A percentile compares a stretch with the other conserved stretches of the same genome.
Evolutionary conservation across 2,888 invertebrate genomes (phyloP).

Genomic region (Drosophila mettleri): DNA sequence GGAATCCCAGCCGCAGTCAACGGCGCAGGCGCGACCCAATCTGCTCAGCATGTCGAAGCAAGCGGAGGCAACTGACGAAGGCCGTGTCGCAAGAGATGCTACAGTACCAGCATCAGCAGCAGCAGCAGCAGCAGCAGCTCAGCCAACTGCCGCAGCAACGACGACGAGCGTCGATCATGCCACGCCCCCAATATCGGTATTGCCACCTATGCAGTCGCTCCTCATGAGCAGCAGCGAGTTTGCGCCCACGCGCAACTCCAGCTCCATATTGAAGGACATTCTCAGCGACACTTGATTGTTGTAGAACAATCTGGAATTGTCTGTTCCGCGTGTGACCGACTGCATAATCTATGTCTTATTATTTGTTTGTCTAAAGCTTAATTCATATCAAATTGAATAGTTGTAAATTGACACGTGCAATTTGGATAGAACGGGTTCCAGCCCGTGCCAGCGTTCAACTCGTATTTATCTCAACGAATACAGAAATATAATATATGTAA

Average conservation of each 20-base stretch:
- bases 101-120: background rate
- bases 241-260: conserved; percentile 84
- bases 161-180: conserved; percentile 3
- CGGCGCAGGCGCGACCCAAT: conserved; percentile 77
- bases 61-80: conserved; percentile 22
- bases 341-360: background rate
- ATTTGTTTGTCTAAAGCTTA: conserved; percentile 10
- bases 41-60: conserved; percentile 69
- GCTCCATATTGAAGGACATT: conserved; percentile 85
- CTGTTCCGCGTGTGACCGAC: conserved; percentile 17
- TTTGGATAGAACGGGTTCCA: conserved; percentile 23
- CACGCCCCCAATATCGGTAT: conserved; percentile 23
- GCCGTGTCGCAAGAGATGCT: conserved; percentile 2
- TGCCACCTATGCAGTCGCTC: conserved; percentile 75
- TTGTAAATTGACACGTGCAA: conserved; percentile 48
- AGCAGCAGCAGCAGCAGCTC: background rate
- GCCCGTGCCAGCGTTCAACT: conserved; percentile 26
- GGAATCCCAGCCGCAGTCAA: conserved; percentile 83
- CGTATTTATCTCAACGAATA: conserved; percentile 12
- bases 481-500: conserved; percentile 50
- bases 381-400: conserved; percentile 19
- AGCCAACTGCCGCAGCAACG: conserved; percentile 10
- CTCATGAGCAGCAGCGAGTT: conserved; percentile 83
- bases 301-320: conserved; percentile 46
- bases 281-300: conserved; percentile 85